Conservation (phyloP, 2,797 vertebrate genomes). For the Sitta carolinensis region DNA sequence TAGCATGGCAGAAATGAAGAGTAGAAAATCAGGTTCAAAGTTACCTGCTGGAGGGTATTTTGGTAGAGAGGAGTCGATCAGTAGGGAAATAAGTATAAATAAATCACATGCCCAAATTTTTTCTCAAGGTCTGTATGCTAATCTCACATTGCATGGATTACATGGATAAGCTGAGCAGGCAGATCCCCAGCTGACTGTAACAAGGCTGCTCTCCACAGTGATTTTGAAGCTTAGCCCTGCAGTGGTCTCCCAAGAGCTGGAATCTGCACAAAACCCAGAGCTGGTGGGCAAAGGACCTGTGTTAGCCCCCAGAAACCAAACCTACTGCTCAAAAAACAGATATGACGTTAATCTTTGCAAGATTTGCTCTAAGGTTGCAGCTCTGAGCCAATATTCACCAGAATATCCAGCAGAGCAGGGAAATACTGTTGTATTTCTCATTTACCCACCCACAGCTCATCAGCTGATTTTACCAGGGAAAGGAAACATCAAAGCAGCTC, state of each 20-base stretch:
- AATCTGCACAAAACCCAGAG: fast-evolving
- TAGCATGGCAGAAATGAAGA: neutral
- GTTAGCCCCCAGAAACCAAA: neutral
- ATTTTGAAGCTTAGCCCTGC: neutral
- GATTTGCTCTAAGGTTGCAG: neutral
- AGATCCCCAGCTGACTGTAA: neutral
- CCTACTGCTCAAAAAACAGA: neutral
- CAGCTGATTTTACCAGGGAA: neutral
- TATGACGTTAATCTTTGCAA: fast-evolving
- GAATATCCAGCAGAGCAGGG: neutral
- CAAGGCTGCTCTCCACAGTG: neutral
- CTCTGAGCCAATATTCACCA: neutral
- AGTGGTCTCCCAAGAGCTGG: neutral
- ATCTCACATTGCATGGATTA: neutral
- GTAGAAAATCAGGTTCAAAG: neutral
- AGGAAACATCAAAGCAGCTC: neutral
- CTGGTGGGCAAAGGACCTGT: fast-evolving
- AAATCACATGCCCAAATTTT: neutral
- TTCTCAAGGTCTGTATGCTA: neutral
- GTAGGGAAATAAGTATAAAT: neutral
- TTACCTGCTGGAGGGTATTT: neutral
- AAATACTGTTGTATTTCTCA: neutral
- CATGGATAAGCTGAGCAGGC: neutral
- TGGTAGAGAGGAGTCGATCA: neutral
- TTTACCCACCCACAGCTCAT: neutral